Percentiles rank a stretch among this genome's conserved stretches.
Evolutionary conservation across 2,797 vertebrate genomes (phyloP).

Genomic region (Macropus fuliginosus): DNA sequence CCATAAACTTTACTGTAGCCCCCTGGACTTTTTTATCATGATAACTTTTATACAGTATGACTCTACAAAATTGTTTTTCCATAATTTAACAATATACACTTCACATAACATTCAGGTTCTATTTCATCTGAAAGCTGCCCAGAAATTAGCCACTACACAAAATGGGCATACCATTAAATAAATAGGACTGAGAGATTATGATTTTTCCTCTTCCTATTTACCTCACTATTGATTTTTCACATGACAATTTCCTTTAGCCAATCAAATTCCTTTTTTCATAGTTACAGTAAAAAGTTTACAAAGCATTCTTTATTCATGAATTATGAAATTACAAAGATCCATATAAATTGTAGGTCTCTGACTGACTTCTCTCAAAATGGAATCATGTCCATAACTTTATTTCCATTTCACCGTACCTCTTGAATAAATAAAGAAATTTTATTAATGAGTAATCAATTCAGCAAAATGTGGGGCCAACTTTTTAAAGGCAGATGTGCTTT

Average conservation of each 20-base stretch:
- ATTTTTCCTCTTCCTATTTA: constrained; percentile 13
- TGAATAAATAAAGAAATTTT: neutral
- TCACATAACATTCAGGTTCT: neutral
- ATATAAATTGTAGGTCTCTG: constrained; percentile 27
- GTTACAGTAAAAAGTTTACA: constrained; percentile 50
- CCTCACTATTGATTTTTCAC: neutral
- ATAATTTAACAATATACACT: constrained; percentile 1
- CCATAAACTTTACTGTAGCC: neutral
- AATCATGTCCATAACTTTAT: neutral
- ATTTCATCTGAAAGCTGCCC: neutral
- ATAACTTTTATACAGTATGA: constrained; percentile 10
- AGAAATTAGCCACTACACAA: neutral
- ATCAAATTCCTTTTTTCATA: constrained; percentile 21
- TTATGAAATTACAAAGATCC: neutral
- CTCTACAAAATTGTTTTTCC: neutral
- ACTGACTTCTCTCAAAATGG: neutral
- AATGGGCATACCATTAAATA: neutral
- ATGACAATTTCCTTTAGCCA: constrained; percentile 17
- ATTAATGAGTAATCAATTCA: neutral
- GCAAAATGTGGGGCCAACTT: neutral
- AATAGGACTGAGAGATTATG: neutral
- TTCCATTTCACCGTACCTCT: constrained; percentile 13
- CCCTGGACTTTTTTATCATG: neutral
- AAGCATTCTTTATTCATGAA: constrained; percentile 1
- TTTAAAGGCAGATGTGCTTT: constrained; percentile 7